Evolutionary conservation across 1,140 invertebrate genomes (phyloP).

Genomic region (Brachionus paranguensis): DNA sequence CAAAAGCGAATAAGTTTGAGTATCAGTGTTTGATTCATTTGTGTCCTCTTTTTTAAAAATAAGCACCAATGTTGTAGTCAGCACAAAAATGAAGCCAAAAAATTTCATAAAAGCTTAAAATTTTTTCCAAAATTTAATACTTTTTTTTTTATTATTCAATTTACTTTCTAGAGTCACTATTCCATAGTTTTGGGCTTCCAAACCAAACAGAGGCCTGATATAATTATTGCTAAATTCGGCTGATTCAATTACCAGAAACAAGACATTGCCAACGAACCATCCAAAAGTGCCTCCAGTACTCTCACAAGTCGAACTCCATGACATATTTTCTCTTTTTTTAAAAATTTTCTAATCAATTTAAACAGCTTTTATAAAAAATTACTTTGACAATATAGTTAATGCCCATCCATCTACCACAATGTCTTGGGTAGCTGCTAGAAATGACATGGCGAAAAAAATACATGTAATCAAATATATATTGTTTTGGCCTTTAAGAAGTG

Average conservation of each 20-base stretch:
- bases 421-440: conserved; percentile 90
- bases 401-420: conserved; percentile 99
- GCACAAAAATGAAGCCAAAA: background rate
- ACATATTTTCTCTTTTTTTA: conserved; percentile 70
- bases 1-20: background rate
- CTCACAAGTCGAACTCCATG: conserved; percentile 96
- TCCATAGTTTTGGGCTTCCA: background rate
- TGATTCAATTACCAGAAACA: conserved; percentile 95
- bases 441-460: conserved; percentile 76
- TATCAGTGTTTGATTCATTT: background rate
- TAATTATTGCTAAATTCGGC: conserved; percentile 65
- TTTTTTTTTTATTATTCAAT: background rate
- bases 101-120: conserved; percentile 34
- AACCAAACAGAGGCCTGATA: background rate
- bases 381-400: conserved; percentile 78
- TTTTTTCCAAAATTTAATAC: background rate
- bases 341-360: background rate
- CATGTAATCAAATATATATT: conserved; percentile 62
- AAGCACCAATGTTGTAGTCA: conserved; percentile 3
- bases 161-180: conserved; percentile 7
- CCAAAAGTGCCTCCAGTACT: conserved; percentile 95
- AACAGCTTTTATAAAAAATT: background rate
- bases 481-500: background rate
- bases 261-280: conserved; percentile 91
- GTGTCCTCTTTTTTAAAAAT: conserved; percentile 12